These are phyloP conservation scores for Drosophila pegasa DNA, from an alignment of 2,888 invertebrate genomes.

Conservation along the genomic window DNA sequence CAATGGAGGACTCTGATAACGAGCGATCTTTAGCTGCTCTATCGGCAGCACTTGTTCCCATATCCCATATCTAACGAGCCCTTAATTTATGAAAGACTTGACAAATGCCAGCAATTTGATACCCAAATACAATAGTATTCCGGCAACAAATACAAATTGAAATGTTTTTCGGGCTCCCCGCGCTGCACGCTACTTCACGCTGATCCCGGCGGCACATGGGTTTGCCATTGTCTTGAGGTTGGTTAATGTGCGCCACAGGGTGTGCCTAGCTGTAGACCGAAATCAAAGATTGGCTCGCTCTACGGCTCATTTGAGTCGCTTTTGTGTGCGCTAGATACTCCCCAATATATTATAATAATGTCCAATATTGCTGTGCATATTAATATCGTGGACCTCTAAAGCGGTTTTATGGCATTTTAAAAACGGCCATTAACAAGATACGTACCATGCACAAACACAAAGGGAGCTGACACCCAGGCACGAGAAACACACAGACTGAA, in stretches of 20 bases:
- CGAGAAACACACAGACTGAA: slow-evolving; percentile 26
- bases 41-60: slow-evolving; percentile 55
- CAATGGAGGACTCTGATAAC: slow-evolving; percentile 54
- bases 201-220: slow-evolving; percentile 27
- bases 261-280: slow-evolving; percentile 49
- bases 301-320: slow-evolving; percentile 61
- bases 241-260: slow-evolving; percentile 75
- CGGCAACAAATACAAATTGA: slow-evolving; percentile 60
- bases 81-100: slow-evolving; percentile 76
- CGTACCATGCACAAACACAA: slow-evolving; percentile 74
- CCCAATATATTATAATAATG: slow-evolving; percentile 80
- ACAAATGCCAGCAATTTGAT: slow-evolving; percentile 80
- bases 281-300: slow-evolving; percentile 56
- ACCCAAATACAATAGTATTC: slow-evolving; percentile 38
- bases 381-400: slow-evolving; percentile 76
- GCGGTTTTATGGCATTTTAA: slow-evolving; percentile 80
- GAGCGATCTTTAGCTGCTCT: slow-evolving; percentile 32
- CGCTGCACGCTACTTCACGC: slow-evolving; percentile 20
- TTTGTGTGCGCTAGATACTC: slow-evolving; percentile 71
- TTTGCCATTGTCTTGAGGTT: slow-evolving; percentile 64
- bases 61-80: slow-evolving; percentile 65
- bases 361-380: slow-evolving; percentile 80
- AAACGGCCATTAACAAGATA: slow-evolving; percentile 77
- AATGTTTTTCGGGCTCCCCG: slow-evolving; percentile 59
- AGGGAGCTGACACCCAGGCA: slow-evolving; percentile 57